Evolutionary conservation across 2,888 invertebrate genomes (phyloP).

Genomic region (Trisateles emortualis): DNA sequence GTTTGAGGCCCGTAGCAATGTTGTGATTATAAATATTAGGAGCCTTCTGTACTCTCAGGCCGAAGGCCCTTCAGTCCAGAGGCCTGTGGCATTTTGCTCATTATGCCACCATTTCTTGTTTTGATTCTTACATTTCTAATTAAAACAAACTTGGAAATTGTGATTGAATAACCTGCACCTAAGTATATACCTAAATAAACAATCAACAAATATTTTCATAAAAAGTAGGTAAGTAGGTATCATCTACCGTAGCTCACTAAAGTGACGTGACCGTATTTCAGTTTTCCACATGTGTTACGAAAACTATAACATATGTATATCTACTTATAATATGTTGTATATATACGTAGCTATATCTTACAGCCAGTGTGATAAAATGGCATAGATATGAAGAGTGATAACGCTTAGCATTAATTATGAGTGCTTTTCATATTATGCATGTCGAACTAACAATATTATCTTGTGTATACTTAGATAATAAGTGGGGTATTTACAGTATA

Average conservation of each 20-base stretch:
- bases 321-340: neutral
- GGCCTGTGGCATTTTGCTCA: too few relatives aligned
- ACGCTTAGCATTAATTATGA: constrained; percentile 42
- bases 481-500: neutral
- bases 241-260: constrained; percentile 10
- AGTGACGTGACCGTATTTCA: constrained; percentile 51
- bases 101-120: too few relatives aligned
- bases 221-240: too few relatives aligned
- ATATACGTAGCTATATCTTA: constrained; percentile 25
- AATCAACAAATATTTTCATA: constrained; percentile 15
- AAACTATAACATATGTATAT: constrained; percentile 20
- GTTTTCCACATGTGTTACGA: constrained; percentile 41
- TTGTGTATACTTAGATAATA: constrained; percentile 2
- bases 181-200: constrained; percentile 6
- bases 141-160: too few relatives aligned
- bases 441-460: constrained; percentile 20
- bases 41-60: too few relatives aligned
- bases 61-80: too few relatives aligned
- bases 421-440: constrained; percentile 30
- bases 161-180: too few relatives aligned
- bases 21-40: too few relatives aligned
- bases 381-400: constrained; percentile 39
- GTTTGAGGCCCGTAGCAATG: too few relatives aligned
- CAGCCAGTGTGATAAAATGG: constrained; percentile 33
- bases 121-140: too few relatives aligned